Evolutionary conservation across 1,140 invertebrate species (phyloP).

Genomic region (Papilio xuthus): DNA sequence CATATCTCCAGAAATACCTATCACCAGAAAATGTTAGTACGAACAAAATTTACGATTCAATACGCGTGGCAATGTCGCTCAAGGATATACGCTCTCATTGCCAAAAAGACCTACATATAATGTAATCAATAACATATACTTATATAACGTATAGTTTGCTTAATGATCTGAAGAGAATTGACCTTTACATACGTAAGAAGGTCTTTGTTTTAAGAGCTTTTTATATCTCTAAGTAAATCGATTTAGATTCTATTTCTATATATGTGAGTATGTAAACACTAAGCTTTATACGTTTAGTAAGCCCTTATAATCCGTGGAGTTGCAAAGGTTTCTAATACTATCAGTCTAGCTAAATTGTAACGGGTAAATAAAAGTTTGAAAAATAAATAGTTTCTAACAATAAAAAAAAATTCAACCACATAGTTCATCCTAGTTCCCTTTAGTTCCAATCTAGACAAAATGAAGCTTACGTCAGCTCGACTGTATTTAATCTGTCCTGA

Average conservation of each 20-base stretch:
- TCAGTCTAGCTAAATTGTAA: constrained; percentile 44
- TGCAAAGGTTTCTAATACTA: constrained; percentile 41
- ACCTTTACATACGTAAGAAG: no score
- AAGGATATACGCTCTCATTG: constrained; percentile 2
- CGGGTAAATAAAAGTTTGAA: constrained; percentile 34
- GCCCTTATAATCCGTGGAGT: constrained; percentile 25
- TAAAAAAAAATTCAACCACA: not conserved
- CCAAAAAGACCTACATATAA: not conserved
- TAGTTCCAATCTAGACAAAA: not conserved
- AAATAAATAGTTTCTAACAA: not conserved
- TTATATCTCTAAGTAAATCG: not conserved
- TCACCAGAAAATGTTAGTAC: not conserved
- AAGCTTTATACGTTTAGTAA: constrained; percentile 33
- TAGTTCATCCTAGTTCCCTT: not conserved
- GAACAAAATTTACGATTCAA: not conserved
- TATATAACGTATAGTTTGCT: not conserved
- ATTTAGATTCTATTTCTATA: not conserved
- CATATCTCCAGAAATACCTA: no score
- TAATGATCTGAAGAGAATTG: not conserved
- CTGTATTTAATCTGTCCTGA: constrained; percentile 28
- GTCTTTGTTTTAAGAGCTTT: not conserved
- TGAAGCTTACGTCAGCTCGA: constrained; percentile 10
- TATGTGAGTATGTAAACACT: not conserved
- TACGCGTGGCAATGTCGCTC: not conserved
- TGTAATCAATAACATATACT: not conserved